Conservation (phyloP, 2,113 vertebrate genomes). For the Centropristis striata region DNA sequence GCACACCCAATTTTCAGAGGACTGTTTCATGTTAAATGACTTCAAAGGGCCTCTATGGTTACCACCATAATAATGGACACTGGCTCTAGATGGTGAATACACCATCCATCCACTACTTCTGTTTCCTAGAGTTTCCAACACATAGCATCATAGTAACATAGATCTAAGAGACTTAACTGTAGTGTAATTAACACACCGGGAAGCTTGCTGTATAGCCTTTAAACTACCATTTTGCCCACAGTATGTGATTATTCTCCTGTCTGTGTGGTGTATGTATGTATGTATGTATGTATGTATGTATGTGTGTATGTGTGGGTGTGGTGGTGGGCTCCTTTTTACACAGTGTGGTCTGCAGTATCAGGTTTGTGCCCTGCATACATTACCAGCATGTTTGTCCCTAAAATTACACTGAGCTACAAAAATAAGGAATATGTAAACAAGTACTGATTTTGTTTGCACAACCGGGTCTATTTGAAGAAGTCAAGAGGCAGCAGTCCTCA, state of each 20-base stretch:
- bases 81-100: constrained; percentile 29
- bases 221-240: constrained; percentile 20
- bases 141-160: constrained; percentile 32
- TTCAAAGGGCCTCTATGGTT: constrained; percentile 66
- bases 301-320: background rate
- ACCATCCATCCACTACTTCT: constrained; percentile 18
- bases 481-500: constrained; percentile 48
- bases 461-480: constrained; percentile 74
- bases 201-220: constrained; percentile 24
- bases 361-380: constrained; percentile 64
- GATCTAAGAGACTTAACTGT: constrained; percentile 44
- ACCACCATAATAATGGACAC: constrained; percentile 55
- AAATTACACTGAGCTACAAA: constrained; percentile 69
- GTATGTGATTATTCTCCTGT: constrained; percentile 28
- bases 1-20: constrained; percentile 59
- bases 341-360: constrained; percentile 53
- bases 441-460: constrained; percentile 70
- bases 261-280: constrained; percentile 4
- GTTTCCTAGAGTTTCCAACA: constrained; percentile 36
- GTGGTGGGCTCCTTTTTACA: constrained; percentile 32
- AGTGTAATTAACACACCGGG: constrained; percentile 40
- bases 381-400: constrained; percentile 75
- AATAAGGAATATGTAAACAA: constrained; percentile 78
- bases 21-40: constrained; percentile 67
- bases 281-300: background rate